A percentile compares a stretch with the other conserved stretches of the same genome.
These are phyloP conservation scores for Callipepla squamata DNA, from an alignment of 2,113 vertebrate species.

Conservation along the genomic window DNA sequence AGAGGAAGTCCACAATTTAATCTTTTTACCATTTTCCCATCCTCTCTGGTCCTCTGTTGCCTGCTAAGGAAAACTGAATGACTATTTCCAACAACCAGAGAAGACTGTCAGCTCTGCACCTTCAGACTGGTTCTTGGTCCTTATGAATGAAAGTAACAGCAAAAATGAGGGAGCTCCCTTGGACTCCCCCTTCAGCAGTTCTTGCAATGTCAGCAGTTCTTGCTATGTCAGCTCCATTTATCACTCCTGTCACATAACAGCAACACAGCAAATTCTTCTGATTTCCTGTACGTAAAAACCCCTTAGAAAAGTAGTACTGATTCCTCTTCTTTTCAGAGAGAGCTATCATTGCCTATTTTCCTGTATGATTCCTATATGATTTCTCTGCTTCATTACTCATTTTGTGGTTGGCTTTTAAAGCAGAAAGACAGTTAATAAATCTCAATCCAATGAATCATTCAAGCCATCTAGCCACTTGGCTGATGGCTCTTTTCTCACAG, in stretches of 20 bases:
- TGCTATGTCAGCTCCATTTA: background rate
- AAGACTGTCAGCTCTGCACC: background rate
- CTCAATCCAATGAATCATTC: slow-evolving; percentile 13
- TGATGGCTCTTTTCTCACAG: background rate
- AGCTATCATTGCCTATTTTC: background rate
- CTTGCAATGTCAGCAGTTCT: background rate
- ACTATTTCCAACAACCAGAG: background rate
- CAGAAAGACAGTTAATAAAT: slow-evolving; percentile 1
- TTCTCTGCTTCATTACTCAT: background rate
- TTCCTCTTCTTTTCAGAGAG: slow-evolving; percentile 13
- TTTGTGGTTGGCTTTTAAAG: slow-evolving; percentile 2
- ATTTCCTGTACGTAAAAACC: background rate
- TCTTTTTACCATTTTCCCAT: background rate
- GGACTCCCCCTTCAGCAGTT: background rate
- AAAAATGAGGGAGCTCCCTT: background rate
- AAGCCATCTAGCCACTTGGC: background rate
- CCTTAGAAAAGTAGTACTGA: background rate
- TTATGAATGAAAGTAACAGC: background rate
- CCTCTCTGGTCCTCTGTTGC: background rate
- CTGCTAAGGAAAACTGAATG: background rate
- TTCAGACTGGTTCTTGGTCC: background rate
- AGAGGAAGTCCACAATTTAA: background rate
- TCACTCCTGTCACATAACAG: background rate
- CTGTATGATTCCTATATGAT: background rate
- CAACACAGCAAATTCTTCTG: background rate